Conservation (phyloP, 2,113 vertebrate genomes). For the Loxodonta africana region DNA sequence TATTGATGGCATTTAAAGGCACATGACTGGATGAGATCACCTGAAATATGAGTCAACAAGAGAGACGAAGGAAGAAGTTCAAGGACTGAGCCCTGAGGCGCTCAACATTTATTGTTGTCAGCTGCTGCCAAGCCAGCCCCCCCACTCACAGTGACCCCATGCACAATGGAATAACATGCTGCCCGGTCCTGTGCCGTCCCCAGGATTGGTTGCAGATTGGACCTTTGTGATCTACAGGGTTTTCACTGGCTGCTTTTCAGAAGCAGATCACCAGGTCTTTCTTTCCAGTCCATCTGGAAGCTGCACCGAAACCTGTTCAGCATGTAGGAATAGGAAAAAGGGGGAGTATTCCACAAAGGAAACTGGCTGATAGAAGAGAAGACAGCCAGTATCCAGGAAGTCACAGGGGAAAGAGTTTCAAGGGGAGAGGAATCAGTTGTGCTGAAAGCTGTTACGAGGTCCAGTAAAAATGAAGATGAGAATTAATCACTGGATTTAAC, state of each 20-base stretch:
- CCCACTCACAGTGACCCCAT: background rate
- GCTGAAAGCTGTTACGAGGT: background rate
- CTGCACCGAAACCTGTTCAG: no score
- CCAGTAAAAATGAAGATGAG: background rate
- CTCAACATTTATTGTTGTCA: background rate
- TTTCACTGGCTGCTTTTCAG: background rate
- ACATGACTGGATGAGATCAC: background rate
- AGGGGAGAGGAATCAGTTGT: background rate
- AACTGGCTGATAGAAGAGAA: background rate
- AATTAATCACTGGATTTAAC: background rate
- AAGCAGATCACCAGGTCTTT: background rate
- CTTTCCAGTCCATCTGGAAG: background rate
- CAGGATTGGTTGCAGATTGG: background rate
- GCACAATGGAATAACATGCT: background rate
- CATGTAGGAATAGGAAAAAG: background rate
- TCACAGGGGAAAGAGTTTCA: slow-evolving; percentile 17
- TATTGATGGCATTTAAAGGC: slow-evolving; percentile 4
- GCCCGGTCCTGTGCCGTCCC: no score
- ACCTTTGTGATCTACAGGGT: background rate
- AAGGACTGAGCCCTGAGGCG: background rate
- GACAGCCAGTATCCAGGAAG: background rate
- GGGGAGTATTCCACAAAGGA: background rate
- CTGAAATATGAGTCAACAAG: slow-evolving; percentile 30
- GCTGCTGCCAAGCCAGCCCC: background rate
- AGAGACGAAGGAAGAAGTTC: background rate